phyloP scores from a whole-genome alignment of 2,888 invertebrate genomes.

The Polydrusus cervinus region DNA sequence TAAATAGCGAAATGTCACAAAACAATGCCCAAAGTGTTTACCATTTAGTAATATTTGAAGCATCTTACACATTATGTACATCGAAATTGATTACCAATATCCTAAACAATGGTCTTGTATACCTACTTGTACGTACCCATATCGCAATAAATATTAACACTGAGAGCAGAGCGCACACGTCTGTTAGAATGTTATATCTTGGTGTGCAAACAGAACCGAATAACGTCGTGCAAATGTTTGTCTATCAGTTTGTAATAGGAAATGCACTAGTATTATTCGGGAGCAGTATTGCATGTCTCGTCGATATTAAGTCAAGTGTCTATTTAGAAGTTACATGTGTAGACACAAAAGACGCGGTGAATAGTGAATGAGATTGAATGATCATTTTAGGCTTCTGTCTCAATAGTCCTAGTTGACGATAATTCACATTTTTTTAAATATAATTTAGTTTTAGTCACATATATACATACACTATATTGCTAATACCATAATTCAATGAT shows the following conservation, averaged over 20 bases:
- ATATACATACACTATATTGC: no score
- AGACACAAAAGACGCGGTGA: neutral
- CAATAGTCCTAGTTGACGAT: no score
- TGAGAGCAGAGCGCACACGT: neutral
- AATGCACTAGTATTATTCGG: slow-evolving; percentile 8
- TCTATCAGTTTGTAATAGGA: slow-evolving; percentile 12
- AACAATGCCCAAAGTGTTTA: no score
- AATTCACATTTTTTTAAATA: no score
- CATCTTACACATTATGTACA: neutral
- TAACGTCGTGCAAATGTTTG: neutral
- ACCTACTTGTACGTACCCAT: neutral
- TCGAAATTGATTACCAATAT: neutral
- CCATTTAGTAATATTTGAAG: no score
- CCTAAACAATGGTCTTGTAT: neutral
- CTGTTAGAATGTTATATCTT: slow-evolving; percentile 3
- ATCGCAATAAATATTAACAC: slow-evolving; percentile 9
- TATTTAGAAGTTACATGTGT: neutral
- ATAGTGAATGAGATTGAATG: no score
- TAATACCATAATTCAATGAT: no score
- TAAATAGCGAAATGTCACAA: no score
- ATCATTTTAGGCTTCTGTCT: no score
- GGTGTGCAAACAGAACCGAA: slow-evolving; percentile 15
- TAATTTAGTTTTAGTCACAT: no score
- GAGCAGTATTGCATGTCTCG: slow-evolving; percentile 8
- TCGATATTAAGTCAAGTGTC: slow-evolving; percentile 16